phyloP scores from a whole-genome alignment of 2,113 vertebrate genomes.

The Nyctibius bracteatus region DNA sequence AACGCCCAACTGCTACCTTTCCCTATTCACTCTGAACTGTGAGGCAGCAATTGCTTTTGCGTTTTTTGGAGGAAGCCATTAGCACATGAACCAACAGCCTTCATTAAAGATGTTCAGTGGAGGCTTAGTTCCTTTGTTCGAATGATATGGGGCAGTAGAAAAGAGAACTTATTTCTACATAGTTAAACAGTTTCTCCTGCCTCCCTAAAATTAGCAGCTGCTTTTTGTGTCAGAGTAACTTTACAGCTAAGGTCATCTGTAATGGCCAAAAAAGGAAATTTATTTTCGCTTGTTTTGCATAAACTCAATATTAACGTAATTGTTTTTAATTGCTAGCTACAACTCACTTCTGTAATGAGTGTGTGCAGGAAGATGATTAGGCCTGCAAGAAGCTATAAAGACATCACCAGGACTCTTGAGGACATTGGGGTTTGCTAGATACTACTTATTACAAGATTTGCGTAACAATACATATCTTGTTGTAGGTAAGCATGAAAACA shows the following conservation, averaged over 20 bases:
- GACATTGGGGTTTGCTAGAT: not conserved
- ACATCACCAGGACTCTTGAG: not conserved
- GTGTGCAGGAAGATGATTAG: not conserved
- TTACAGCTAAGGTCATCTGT: not conserved
- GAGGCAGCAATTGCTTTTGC: not conserved
- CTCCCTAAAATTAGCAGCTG: not conserved
- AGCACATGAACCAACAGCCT: not conserved
- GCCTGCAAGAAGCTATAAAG: not conserved
- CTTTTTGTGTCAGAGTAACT: not conserved
- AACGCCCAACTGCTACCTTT: not conserved
- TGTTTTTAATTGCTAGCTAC: not conserved
- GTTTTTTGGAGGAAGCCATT: not conserved
- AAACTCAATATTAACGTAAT: not conserved
- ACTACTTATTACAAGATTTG: not conserved
- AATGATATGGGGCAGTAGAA: not conserved
- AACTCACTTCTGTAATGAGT: not conserved
- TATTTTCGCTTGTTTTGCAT: not conserved
- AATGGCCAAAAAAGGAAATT: not conserved
- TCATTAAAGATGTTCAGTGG: fast-evolving
- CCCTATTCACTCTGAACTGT: not conserved
- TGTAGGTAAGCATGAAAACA: not conserved
- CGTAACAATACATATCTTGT: not conserved
- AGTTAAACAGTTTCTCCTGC: not conserved
- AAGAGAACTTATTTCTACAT: not conserved
- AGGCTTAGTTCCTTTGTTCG: not conserved